Base-by-base conservation (phyloP, 1,140 invertebrate species). In the Heliconius himera region DNA sequence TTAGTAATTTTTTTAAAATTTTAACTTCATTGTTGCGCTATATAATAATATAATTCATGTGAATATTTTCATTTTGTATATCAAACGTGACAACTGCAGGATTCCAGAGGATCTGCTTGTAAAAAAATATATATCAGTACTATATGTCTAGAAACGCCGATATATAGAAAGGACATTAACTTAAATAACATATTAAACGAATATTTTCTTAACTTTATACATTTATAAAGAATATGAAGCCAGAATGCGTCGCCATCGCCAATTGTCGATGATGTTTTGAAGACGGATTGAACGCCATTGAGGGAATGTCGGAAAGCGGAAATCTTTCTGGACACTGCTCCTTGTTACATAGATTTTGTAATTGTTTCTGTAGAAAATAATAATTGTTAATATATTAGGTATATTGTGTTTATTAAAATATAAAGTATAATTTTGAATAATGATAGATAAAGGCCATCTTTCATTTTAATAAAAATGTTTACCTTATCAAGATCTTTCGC, bases 191-290 rank as follows among this genome's bases (percentile, higher is more conserved):
- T 46, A 46, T 13, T 16, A 46, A 13, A 46, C 9, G 4, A 46
- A 71, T 71, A 71, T 71, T 36, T 36, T 8, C 20, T 16, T 70
- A 79, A 56, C 8, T 38, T 86, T 80, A 88, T 73, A 83, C 80
- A 41, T 78, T 83, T 8, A 91, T 49, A 29, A 93, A 41, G 75
- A 93, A 87, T 29, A 94, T 74, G 6, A 93, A 9, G 4, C 93
- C 92, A 13, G 89, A 77, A 77, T 92, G 90, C 20, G 86, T 86
- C 9, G 87, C 89, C 8, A 94, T 60, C 2, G 92, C 92, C 8
- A 89, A 72, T 36, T 81, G 81, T 5, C 83, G 78, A 79, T 93
- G 89, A 26, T 85, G 76, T 2, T 70, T 51, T 8, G 76, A 51
- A 2, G 87, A 74, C 2, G 85, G 83, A 51, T 89, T 91, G 84